Percentiles rank a stretch among this genome's conserved stretches.
phyloP scores from a whole-genome alignment of 2,888 invertebrate genomes.

The Callinectes sapidus region DNA sequence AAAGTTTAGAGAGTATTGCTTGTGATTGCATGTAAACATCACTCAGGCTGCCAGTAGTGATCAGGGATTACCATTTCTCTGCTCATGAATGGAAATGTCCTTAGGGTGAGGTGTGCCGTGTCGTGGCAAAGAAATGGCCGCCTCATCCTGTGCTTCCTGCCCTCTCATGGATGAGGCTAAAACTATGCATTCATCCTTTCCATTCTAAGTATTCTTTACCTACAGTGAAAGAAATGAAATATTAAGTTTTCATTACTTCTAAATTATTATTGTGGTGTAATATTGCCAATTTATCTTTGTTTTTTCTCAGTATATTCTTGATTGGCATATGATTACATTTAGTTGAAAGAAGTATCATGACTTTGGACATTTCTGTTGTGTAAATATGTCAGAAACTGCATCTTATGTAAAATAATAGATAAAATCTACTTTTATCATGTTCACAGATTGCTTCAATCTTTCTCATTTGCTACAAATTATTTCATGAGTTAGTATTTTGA shows the following conservation, averaged over 20 bases:
- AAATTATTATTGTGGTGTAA: background rate
- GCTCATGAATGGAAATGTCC: background rate
- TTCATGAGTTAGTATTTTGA: background rate
- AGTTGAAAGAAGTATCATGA: background rate
- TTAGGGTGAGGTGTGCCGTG: background rate
- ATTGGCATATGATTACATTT: background rate
- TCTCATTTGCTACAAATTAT: background rate
- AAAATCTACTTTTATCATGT: background rate
- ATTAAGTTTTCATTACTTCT: background rate
- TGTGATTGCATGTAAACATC: background rate
- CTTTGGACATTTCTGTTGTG: conserved; percentile 21
- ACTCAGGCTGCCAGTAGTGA: background rate
- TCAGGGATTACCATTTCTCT: background rate
- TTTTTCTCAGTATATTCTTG: background rate
- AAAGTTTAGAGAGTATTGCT: background rate
- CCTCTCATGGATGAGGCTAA: background rate
- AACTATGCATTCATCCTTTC: background rate
- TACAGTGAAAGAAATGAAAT: background rate
- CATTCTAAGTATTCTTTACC: background rate
- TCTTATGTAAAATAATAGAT: background rate
- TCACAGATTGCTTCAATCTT: background rate
- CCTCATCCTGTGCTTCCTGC: background rate
- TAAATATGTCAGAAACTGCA: background rate
- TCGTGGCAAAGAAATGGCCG: background rate
- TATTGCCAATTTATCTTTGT: background rate